Evolutionary conservation across 2,797 vertebrate genomes (phyloP).

Genomic region (Channa striata): DNA sequence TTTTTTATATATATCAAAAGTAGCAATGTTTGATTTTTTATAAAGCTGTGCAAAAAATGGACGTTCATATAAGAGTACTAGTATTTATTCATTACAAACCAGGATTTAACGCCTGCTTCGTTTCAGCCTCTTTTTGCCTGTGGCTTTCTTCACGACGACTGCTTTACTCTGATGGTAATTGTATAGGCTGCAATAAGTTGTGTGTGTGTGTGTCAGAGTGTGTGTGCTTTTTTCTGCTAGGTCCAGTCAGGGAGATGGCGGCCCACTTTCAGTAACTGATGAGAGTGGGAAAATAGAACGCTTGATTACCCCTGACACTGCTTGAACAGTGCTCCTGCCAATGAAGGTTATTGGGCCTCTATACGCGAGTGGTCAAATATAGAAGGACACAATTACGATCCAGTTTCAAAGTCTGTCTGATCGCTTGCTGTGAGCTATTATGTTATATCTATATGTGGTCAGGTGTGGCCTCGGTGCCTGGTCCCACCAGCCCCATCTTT

Average conservation of each 20-base stretch:
- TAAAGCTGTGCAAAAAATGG: not conserved
- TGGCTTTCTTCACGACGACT: constrained; percentile 9
- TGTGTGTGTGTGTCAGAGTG: constrained; percentile 42
- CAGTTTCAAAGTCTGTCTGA: constrained; percentile 54
- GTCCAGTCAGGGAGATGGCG: constrained; percentile 72
- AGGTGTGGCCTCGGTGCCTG: constrained; percentile 40
- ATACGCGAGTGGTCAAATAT: constrained; percentile 73
- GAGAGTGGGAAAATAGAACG: constrained; percentile 84
- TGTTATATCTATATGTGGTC: constrained; percentile 20
- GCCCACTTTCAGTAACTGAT: constrained; percentile 83
- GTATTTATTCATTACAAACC: constrained; percentile 4
- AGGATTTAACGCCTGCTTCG: not conserved
- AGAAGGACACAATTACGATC: constrained; percentile 70
- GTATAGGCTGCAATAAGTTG: constrained; percentile 41
- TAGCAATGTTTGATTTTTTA: not conserved
- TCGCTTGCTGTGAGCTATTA: constrained; percentile 19
- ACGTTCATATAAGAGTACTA: not conserved
- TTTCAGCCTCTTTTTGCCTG: constrained; percentile 17
- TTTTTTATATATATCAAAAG: constrained; percentile 10
- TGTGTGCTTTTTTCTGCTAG: constrained; percentile 18
- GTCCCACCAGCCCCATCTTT: constrained; percentile 39
- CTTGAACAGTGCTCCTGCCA: constrained; percentile 68
- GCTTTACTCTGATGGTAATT: constrained; percentile 44
- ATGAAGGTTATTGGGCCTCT: constrained; percentile 78
- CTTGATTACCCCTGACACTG: constrained; percentile 84